These are phyloP conservation scores for Myotis vivesi DNA, from an alignment of 2,797 vertebrate genomes.

Conservation along the genomic window DNA sequence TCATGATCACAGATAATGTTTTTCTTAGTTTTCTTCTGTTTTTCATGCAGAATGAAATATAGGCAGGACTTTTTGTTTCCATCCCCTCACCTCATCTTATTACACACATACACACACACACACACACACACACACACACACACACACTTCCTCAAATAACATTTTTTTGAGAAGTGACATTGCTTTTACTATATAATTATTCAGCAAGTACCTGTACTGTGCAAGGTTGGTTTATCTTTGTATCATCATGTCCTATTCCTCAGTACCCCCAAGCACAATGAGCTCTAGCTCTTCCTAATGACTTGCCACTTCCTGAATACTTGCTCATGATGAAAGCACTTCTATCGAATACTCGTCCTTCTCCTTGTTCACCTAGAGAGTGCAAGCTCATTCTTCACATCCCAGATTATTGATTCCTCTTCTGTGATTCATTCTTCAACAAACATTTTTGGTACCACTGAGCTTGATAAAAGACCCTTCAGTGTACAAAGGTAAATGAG, in stretches of 20 bases:
- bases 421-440: neutral
- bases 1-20: neutral
- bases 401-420: neutral
- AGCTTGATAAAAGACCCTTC: neutral
- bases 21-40: neutral
- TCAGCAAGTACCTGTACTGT: neutral
- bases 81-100: neutral
- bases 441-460: neutral
- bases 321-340: neutral
- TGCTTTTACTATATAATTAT: neutral
- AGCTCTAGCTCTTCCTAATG: neutral
- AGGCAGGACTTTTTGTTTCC: neutral
- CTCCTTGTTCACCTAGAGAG: neutral
- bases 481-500: neutral
- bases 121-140: neutral
- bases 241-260: neutral
- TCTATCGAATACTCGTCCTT: neutral
- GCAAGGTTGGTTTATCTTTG: neutral
- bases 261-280: neutral
- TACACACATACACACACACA: neutral
- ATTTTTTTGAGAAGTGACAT: slow-evolving; percentile 13
- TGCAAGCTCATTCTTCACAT: neutral
- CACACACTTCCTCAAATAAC: neutral
- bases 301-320: neutral
- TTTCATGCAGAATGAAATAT: neutral